Evolutionary conservation across 64 coral and sea anemone species (phyloP), one percentile per base, ranked within the genome.

Genomic region (Porites australiensis): DNA sequence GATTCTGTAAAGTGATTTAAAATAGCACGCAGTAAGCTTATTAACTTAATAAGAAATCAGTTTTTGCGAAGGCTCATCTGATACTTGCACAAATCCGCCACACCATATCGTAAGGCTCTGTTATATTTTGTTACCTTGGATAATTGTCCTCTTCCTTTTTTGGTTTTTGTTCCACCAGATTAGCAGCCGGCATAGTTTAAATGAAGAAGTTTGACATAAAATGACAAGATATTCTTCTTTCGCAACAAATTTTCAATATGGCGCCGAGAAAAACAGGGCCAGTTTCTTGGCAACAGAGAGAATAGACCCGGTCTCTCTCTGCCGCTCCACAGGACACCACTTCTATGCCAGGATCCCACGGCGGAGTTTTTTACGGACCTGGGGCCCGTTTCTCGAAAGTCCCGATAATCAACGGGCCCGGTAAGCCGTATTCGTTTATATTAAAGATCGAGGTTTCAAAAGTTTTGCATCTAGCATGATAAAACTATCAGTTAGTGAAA

Each of bases 111-210:
- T 1, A 37, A 22, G 73, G 22, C 44, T 7, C 10, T 27, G 68
- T 10, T 6, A 15, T 74, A 37, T 68, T 67, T 58, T 8, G 4
- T 5, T 88, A 97, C 95, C 95, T 94, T 91, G 95, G 95, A 75
- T 87, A 94, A 3, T 82, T 82, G 44, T 94, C 83, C 55, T 94
- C 95, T 73, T 90, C 82, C 72, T 94, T 90, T 62, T 91, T 53
- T 5, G 66, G 54, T 71, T 69, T 18, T 27, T 83, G 68, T 44
- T 84, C 87, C 10, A 52, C 55, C 84, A 83, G 50, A n/a, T 84
- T 68, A 18, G 88, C 92, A 19, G 88, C 67, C 58, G 87, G 88
- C n/a, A 84, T 84, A 19, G 45, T 22, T 84, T 9, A 68, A 70
- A 84, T 15, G 48, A 50, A 5, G 7, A 4, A 19, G 12, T 14